These are phyloP conservation scores for Enteromius afrohamiltoni DNA, from an alignment of 2,797 vertebrate species.

Conservation along the genomic window DNA sequence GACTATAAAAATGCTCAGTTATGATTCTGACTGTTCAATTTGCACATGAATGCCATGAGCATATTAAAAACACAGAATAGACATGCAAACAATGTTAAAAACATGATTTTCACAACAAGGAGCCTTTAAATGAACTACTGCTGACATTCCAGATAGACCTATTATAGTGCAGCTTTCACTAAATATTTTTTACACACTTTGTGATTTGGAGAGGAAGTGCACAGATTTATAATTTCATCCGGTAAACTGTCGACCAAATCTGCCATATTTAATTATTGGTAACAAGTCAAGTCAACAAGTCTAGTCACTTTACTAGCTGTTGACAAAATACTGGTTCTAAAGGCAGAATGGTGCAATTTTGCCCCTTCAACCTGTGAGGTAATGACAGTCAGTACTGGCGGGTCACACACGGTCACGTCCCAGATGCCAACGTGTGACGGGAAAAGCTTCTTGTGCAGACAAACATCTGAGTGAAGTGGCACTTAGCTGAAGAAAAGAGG, in stretches of 20 bases:
- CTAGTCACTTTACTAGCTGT: not conserved
- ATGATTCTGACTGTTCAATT: not conserved
- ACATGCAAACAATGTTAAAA: not conserved
- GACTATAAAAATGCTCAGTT: not conserved
- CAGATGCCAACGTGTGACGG: not conserved
- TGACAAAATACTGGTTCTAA: slow-evolving; percentile 7
- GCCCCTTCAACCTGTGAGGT: not conserved
- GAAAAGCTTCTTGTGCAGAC: slow-evolving; percentile 10
- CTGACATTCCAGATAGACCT: not conserved
- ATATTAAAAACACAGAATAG: not conserved
- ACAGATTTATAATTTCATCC: not conserved
- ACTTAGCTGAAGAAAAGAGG: slow-evolving; percentile 11
- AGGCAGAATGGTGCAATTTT: slow-evolving; percentile 10
- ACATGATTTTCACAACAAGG: not conserved
- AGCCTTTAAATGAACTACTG: not conserved
- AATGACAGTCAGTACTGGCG: not conserved
- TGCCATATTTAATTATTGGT: slow-evolving; percentile 10
- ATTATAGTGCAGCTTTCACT: not conserved
- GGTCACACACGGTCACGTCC: not conserved
- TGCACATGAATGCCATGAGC: not conserved
- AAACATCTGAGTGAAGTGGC: slow-evolving; percentile 41
- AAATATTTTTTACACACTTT: not conserved
- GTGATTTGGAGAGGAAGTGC: not conserved
- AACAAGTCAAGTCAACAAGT: not conserved
- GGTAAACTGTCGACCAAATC: slow-evolving; percentile 13